These are phyloP conservation scores for Celastrina argiolus DNA, from an alignment of 2,888 invertebrate genomes.

Conservation along the genomic window DNA sequence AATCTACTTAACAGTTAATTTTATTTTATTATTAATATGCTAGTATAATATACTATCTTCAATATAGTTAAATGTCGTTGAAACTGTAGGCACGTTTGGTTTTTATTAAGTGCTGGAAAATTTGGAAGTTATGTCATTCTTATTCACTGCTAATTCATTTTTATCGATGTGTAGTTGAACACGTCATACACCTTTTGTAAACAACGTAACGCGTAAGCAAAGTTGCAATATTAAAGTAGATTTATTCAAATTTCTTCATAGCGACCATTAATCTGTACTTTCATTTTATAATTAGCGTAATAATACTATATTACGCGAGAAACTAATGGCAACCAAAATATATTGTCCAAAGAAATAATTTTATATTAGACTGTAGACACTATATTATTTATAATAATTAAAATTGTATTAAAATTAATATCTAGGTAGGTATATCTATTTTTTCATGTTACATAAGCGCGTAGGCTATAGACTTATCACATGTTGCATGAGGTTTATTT, in stretches of 20 bases:
- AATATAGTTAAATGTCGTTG: background rate
- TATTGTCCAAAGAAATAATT: background rate
- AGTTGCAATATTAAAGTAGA: background rate
- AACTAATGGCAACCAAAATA: background rate
- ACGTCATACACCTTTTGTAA: slow-evolving; percentile 4
- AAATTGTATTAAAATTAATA: too few relatives aligned
- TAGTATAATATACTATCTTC: background rate
- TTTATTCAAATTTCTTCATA: background rate
- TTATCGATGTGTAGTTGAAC: background rate
- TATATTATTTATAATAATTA: too few relatives aligned
- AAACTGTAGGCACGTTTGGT: background rate
- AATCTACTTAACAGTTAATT: too few relatives aligned
- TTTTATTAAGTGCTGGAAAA: background rate
- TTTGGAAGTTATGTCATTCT: background rate
- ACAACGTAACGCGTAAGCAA: background rate
- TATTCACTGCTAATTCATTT: background rate
- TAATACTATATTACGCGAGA: background rate
- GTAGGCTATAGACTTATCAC: background rate
- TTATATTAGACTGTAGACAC: background rate
- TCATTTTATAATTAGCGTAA: background rate
- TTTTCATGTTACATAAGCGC: background rate
- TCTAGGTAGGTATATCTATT: too few relatives aligned
- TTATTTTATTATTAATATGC: too few relatives aligned
- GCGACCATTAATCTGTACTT: background rate
- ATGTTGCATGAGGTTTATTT: background rate